Base-by-base conservation (phyloP, 2,113 vertebrate genomes). In the Osmerus eperlanus region DNA sequence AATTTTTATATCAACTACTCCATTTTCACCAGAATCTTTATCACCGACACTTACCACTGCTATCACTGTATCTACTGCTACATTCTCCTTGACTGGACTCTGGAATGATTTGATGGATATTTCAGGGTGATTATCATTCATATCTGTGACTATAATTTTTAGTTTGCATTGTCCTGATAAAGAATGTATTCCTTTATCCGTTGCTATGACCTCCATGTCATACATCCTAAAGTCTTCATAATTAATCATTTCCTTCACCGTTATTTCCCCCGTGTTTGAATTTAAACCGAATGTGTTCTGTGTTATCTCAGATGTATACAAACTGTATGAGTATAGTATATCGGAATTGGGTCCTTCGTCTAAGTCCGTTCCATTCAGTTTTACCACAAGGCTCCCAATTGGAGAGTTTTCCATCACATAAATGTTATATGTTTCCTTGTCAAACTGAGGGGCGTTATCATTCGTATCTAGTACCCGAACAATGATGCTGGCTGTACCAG, bases 171-270 rank as follows among this genome's bases (percentile, higher is more conserved):
- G 41, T 9, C 41, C 41, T 47, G 41, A 47, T 47, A 2, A 1
- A 11, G 41, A 2, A 47, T 47, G 4, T 1, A 2, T 2, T 47
- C 41, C 41, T 47, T 11, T 47, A 47, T 47, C 41, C 2, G 41
- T 47, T 47, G 41, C 41, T 47, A 47, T 47, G 41, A 47, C 41
- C 2, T 47, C 41, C 66, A 91, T 86, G 36, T 88, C 79, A 64
- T 91, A 90, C 15, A 73, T 77, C 65, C 73, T 86, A 2, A 53
- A 72, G 67, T 86, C 83, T 65, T 92, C 91, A 53, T 85, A 91
- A 77, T 92, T 88, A 4, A 92, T 65, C 29, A 76, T 68, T 25
- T 80, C 88, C 58, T 83, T 86, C 21, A 89, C 90, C 78, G 76
- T 85, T 9, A 93, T 76, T 81, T 93, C 90, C 0, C 91, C 91